Evolutionary conservation across 2,888 invertebrate species (phyloP).

Genomic region (Tenodera sinensis): DNA sequence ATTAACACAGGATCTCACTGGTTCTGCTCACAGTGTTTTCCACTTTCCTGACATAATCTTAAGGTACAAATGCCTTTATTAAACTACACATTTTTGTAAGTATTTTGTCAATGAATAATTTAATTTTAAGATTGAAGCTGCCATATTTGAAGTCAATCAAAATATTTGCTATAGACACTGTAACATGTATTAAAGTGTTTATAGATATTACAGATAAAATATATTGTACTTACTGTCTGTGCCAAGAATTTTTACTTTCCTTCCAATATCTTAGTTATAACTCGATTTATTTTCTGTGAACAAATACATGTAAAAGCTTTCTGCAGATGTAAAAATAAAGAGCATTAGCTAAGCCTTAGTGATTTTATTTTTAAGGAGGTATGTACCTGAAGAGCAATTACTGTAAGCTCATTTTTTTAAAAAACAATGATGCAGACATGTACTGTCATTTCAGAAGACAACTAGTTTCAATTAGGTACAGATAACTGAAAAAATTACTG

Average conservation of each 20-base stretch:
- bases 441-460: no score
- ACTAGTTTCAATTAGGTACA: no score
- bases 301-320: background rate
- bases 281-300: background rate
- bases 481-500: no score
- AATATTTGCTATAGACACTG: background rate
- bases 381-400: no score
- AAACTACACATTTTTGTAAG: background rate
- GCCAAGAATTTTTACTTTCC: background rate
- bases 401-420: no score
- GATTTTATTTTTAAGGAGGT: background rate
- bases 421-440: no score
- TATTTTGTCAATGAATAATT: background rate
- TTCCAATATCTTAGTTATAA: background rate
- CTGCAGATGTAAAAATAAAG: background rate
- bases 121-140: background rate
- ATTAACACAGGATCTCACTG: slow-evolving; percentile 45
- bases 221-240: background rate
- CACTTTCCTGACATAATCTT: slow-evolving; percentile 13
- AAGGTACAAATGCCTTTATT: background rate
- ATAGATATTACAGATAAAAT: background rate
- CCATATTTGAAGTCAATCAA: background rate
- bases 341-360: background rate
- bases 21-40: slow-evolving; percentile 39
- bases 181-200: background rate